phyloP scores from a whole-genome alignment of 2,888 invertebrate species.

The Epinotia ramella region DNA sequence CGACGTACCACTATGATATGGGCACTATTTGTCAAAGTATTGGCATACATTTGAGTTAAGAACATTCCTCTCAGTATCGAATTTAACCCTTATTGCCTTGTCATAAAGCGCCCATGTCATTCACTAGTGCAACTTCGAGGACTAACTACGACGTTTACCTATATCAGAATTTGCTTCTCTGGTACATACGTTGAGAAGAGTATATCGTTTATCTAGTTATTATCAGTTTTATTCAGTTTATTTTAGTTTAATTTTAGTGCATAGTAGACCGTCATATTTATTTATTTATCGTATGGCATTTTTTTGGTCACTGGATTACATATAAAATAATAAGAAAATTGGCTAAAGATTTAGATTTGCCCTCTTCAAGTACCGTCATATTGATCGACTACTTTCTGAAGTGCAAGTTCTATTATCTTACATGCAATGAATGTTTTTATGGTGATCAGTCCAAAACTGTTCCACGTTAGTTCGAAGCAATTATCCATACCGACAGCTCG shows the following conservation, averaged over 20 bases:
- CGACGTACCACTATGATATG: no score
- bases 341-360: no score
- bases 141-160: not conserved
- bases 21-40: no score
- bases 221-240: not conserved
- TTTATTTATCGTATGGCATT: no score
- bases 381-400: not conserved
- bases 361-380: no score
- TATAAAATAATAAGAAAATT: no score
- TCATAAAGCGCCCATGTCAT: no score
- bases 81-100: no score
- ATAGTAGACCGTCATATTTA: not conserved
- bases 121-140: no score
- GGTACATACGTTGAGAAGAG: not conserved
- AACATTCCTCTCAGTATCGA: no score
- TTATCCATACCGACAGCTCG: slow-evolving; percentile 26
- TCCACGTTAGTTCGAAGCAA: slow-evolving; percentile 7
- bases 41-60: no score
- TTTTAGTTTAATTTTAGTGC: not conserved
- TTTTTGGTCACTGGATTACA: no score
- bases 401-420: not conserved
- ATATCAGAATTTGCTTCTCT: not conserved
- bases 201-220: not conserved
- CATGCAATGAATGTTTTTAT: not conserved
- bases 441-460: not conserved